Evolutionary conservation across 2,888 invertebrate genomes (phyloP), one percentile per base, ranked within the genome.

Genomic region (Cataglyphis rosenhaueri): DNA sequence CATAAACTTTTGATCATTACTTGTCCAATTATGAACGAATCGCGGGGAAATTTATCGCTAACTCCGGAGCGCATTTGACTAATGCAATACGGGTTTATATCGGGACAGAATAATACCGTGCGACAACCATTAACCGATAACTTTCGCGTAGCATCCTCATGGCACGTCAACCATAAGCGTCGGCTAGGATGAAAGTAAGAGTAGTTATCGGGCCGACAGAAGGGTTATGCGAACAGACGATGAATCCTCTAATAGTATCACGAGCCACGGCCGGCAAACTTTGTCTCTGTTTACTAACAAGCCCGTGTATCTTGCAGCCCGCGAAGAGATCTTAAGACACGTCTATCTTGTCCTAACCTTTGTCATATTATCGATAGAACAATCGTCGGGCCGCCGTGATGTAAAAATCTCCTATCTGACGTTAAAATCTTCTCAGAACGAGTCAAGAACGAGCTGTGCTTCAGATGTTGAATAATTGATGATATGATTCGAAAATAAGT

Each of bases 221-320:
- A 78, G 78, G 81, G 84, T 84, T 64, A 68, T 66, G 75, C 57
- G 68, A 82, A 6, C 76, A 55, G 65, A 84, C 87, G 83, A 86
- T 83, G 55, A 81, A 87, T 87, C 82, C 86, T 79, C 79, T 89
- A 88, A 89, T 87, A 85, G 88, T 84, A 84, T 87, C 87, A 88
- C 85, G 82, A 86, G 78, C 83, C 83, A 82, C 74, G 83, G 70
- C 78, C 59, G 52, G 83, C 85, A 89, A 89, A 89, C 88, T 89
- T 89, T 25, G 78, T 35, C 64, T 82, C 76, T 89, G 84, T 89
- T 89, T 89, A 86, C 86, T 81, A 85, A 86, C 62, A 84, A 82
- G 86, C 76, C 83, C 82, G 87, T 84, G 71, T 84, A 70, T 84
- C 83, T 84, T 85, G 61, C 84, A 76, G 74, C 76, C 73, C 78